Evolutionary conservation across 2,888 invertebrate genomes (phyloP).

Genomic region (Reticulitermes lucifugus): DNA sequence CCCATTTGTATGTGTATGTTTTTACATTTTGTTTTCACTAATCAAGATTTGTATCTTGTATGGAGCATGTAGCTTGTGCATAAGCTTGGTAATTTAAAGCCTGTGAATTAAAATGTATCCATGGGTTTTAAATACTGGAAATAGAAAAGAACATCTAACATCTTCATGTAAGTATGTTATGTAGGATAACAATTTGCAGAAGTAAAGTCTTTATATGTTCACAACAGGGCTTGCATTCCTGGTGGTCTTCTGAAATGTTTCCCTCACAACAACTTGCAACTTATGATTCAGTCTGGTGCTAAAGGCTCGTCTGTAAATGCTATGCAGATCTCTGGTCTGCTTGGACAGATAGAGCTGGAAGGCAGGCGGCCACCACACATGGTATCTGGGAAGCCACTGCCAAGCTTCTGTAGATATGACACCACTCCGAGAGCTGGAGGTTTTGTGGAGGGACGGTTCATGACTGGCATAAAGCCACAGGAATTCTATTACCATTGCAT

Average conservation of each 20-base stretch:
- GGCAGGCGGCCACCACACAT: constrained; percentile 96
- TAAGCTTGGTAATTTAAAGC: no score
- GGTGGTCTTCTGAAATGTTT: constrained; percentile 88
- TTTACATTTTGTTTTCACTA: no score
- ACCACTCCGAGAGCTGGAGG: constrained; percentile 93
- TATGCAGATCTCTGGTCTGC: constrained; percentile 97
- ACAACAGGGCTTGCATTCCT: constrained; percentile 78
- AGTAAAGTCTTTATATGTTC: no score
- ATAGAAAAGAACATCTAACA: no score
- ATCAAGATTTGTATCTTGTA: no score
- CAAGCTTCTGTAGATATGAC: constrained; percentile 91
- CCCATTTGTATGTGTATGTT: no score
- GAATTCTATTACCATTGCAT: constrained; percentile 99
- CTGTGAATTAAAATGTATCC: no score
- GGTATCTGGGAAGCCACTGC: constrained; percentile 92
- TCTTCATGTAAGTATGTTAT: no score
- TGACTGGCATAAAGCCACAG: constrained; percentile 98
- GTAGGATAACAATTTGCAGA: no score
- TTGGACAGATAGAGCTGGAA: constrained; percentile 99
- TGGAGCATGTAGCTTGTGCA: no score
- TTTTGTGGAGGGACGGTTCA: constrained; percentile 95
- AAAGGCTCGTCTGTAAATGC: constrained; percentile 99
- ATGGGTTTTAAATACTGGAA: no score
- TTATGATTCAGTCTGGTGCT: constrained; percentile 99
- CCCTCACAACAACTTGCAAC: constrained; percentile 95